Conservation (phyloP, 2,113 vertebrate species). For the Sigmodon hispidus region DNA sequence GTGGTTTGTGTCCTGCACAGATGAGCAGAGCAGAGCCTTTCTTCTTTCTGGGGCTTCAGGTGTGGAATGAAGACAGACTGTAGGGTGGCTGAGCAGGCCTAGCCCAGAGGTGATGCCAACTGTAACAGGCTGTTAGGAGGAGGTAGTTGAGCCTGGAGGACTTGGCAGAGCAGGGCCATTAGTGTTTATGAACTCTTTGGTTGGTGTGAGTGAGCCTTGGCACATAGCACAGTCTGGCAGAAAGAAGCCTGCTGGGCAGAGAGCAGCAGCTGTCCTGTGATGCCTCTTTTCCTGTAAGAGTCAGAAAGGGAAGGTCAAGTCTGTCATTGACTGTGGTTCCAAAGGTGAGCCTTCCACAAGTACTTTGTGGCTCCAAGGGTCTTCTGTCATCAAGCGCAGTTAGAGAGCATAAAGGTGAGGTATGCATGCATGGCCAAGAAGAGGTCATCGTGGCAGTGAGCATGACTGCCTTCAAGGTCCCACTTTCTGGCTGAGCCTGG, state of each 20-base stretch:
- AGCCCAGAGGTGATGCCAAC: neutral
- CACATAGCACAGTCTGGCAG: accelerated
- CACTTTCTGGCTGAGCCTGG: accelerated
- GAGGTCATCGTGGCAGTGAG: accelerated
- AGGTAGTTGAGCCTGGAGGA: neutral
- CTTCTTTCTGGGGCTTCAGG: neutral
- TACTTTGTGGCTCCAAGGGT: neutral
- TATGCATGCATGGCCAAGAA: neutral
- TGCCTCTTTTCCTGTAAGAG: neutral
- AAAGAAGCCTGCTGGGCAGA: neutral
- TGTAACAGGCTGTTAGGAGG: neutral
- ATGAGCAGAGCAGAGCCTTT: neutral
- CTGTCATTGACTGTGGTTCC: neutral
- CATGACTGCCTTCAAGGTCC: neutral
- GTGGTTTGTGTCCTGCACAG: neutral
- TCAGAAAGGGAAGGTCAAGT: neutral
- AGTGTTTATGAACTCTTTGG: neutral
- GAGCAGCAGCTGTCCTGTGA: neutral
- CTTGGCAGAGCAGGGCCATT: neutral
- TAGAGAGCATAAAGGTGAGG: neutral
- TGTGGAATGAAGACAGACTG: neutral
- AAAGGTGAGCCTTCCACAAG: neutral
- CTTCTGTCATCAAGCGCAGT: neutral
- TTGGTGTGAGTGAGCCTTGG: neutral
- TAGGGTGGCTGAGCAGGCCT: neutral